Base-by-base conservation (phyloP, 2,113 vertebrate species). In the Catharus minimus region DNA sequence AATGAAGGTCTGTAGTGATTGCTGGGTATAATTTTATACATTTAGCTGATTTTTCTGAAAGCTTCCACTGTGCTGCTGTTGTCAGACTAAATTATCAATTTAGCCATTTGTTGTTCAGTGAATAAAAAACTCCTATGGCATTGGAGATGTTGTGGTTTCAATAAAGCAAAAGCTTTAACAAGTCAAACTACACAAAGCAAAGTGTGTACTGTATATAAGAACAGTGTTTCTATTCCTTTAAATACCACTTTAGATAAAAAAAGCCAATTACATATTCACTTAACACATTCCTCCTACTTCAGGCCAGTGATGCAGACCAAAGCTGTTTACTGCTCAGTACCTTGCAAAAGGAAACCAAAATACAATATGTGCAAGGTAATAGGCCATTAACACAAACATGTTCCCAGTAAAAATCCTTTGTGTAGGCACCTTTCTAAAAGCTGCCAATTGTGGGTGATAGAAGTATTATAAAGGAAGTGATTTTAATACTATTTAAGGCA, bases 1-100 rank as follows among this genome's bases (percentile, higher is more conserved):
- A 96, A 91, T 82, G 89, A 96, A 96, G 71, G 90, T 95, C 95
- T 91, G 92, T 91, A 92, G 86, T 85, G 86, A 96, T 95, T 94
- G 81, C 96, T 94, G 91, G 95, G 71, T 95, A 85, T 96, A 93
- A 97, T 96, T 96, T 96, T 95, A 95, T 92, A 92, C 73, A 87
- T 95, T 95, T 94, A 93, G 95, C 93, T 89, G 94, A 96, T 96
- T 92, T 91, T 96, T 92, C 94, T 96, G 94, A 97, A 97, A 97
- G 90, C 86, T 92, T 96, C 90, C 79, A 81, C 88, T 86, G 53
- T 85, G 75, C 92, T 95, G 89, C 94, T 94, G 52, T 94, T 95
- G 76, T 95, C 94, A 96, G 90, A 93, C 83, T 94, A 94, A 95
- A 97, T 97, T 97, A 96, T 81, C 93, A 82, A 94, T 97, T 95